Evolutionary conservation across 1,140 invertebrate genomes (phyloP).

Genomic region (Drosophila gunungcola): DNA sequence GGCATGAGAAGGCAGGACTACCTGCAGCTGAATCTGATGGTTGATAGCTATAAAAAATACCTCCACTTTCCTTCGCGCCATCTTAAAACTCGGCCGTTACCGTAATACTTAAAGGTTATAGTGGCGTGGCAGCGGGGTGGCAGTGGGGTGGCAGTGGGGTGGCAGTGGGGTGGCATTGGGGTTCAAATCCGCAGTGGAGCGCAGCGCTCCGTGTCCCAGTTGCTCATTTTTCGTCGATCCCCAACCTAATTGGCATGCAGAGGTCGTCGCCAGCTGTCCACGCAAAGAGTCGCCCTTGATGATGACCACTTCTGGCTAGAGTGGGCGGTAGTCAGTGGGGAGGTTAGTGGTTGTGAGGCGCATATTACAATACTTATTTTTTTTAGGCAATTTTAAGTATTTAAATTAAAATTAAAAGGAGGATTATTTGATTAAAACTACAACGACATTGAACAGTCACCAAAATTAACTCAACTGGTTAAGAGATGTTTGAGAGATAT

Average conservation of each 20-base stretch:
- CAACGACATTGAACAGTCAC: too few species aligned
- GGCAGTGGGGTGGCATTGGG: neutral
- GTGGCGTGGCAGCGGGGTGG: neutral
- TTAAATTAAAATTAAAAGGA: too few species aligned
- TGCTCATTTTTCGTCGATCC: conserved; percentile 43
- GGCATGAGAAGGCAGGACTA: conserved; percentile 24
- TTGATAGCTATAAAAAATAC: conserved; percentile 40
- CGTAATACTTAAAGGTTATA: conserved; percentile 53
- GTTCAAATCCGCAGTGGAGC: conserved; percentile 19
- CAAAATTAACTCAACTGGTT: too few species aligned
- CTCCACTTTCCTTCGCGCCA: conserved; percentile 19
- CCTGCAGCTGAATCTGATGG: conserved; percentile 46
- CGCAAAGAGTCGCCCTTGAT: conserved; percentile 29
- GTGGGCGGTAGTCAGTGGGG: too few species aligned
- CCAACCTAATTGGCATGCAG: conserved; percentile 76
- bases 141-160: neutral
- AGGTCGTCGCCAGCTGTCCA: conserved; percentile 68
- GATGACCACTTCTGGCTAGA: conserved; percentile 16
- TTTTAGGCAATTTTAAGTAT: neutral
- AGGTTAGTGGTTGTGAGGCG: neutral
- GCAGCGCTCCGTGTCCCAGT: conserved; percentile 44
- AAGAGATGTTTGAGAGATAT: too few species aligned
- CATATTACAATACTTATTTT: conserved; percentile 6
- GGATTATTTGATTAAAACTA: too few species aligned
- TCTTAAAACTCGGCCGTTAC: conserved; percentile 55